A percentile compares a stretch with the other conserved stretches of the same genome.
Conservation (phyloP, 2,797 vertebrate genomes). For the Gallinago solitaria region DNA sequence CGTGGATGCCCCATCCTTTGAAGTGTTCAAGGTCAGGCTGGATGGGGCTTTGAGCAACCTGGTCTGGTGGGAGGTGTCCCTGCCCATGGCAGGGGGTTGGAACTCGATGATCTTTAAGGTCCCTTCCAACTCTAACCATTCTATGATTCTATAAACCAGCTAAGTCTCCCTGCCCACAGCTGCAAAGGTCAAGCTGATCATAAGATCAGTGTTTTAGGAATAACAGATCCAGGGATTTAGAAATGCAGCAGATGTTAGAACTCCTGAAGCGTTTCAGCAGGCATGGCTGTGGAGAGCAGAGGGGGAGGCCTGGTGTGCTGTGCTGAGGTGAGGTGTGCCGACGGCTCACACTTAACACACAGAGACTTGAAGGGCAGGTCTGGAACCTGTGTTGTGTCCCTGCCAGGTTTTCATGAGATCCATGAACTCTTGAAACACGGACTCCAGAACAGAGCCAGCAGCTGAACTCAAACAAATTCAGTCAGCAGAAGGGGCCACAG, state of each 20-base stretch:
- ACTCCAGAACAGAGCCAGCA: background rate
- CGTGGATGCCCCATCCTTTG: no score
- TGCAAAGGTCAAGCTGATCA: background rate
- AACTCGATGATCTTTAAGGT: no score
- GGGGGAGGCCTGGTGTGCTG: fast-evolving
- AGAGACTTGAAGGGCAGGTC: background rate
- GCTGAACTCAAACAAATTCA: background rate
- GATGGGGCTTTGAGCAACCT: no score
- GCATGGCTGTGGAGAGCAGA: background rate
- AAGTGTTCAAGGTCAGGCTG: no score
- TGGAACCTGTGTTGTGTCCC: fast-evolving
- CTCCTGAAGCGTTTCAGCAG: background rate
- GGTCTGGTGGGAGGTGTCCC: no score
- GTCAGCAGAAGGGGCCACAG: background rate
- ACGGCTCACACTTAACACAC: fast-evolving
- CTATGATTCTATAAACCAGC: background rate
- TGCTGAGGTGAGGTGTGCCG: background rate
- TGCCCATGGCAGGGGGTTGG: no score
- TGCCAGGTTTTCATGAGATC: fast-evolving
- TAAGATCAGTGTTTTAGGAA: background rate
- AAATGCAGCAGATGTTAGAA: background rate
- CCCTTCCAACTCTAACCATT: no score
- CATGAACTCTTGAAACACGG: fast-evolving
- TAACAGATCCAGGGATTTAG: background rate
- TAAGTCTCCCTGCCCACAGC: background rate